A percentile compares a stretch with the other conserved stretches of the same genome.
These are phyloP conservation scores for Acleris literana DNA, from an alignment of 2,888 invertebrate genomes.

Conservation along the genomic window DNA sequence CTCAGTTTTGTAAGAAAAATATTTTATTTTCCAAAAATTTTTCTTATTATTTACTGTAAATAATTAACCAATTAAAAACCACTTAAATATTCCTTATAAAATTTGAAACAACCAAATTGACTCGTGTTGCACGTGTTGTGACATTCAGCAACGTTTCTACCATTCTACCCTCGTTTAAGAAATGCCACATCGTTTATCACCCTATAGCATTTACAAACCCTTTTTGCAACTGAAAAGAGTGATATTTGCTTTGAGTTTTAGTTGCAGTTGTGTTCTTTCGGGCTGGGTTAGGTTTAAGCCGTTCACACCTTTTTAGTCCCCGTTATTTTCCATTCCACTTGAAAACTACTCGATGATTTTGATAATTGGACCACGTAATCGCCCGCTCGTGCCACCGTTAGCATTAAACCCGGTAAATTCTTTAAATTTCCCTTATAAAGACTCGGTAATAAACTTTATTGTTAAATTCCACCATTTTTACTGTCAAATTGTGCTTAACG, in stretches of 20 bases:
- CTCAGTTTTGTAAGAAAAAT: too few relatives aligned
- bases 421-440: constrained; percentile 35
- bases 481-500: constrained; percentile 38
- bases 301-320: constrained; percentile 30
- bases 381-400: constrained; percentile 33
- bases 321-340: constrained; percentile 27
- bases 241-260: too few relatives aligned
- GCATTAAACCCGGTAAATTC: constrained; percentile 17
- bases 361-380: constrained; percentile 35
- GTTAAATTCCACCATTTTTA: constrained; percentile 36
- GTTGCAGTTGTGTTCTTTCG: too few relatives aligned
- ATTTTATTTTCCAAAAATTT: too few relatives aligned
- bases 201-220: too few relatives aligned
- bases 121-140: background rate
- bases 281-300: constrained; percentile 3
- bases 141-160: constrained; percentile 1
- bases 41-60: too few relatives aligned
- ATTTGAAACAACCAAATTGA: background rate
- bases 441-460: constrained; percentile 36
- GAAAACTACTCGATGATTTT: constrained; percentile 31
- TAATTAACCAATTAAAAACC: too few relatives aligned
- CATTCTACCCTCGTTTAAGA: too few relatives aligned
- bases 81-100: background rate
- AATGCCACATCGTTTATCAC: too few relatives aligned
- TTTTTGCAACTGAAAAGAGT: too few relatives aligned